Percentiles rank a stretch among this genome's conserved stretches.
Conservation (phyloP, 2,888 invertebrate species). For the Hirtodrosophila confusa region DNA sequence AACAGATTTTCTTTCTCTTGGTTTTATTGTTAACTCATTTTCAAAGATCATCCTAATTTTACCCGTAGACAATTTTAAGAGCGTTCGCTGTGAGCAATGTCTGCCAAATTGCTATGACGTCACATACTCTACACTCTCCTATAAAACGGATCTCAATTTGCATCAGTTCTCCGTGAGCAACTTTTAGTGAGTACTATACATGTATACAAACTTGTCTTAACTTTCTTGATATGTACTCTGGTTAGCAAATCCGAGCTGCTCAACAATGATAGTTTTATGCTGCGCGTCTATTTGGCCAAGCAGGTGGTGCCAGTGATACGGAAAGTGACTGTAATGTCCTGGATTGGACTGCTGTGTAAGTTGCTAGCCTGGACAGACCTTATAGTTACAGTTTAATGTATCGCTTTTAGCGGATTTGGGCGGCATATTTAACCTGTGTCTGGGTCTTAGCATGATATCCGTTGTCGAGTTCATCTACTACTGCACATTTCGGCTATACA, state of each 20-base stretch:
- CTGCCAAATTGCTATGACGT: constrained; percentile 84
- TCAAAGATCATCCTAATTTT: not conserved
- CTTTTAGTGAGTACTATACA: constrained; percentile 78
- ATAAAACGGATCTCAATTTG: constrained; percentile 79
- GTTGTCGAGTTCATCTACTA: constrained; percentile 83
- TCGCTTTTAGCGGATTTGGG: constrained; percentile 81
- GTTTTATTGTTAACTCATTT: too few species aligned
- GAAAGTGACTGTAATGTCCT: constrained; percentile 83
- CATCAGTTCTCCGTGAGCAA: constrained; percentile 81
- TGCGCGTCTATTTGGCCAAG: constrained; percentile 82
- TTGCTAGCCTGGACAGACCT: not conserved
- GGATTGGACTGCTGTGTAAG: constrained; percentile 82
- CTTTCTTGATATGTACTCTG: too few species aligned
- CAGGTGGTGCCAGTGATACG: constrained; percentile 82
- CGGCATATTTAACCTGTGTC: constrained; percentile 83
- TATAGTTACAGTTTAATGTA: not conserved
- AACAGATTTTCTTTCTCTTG: too few species aligned
- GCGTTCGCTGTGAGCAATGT: constrained; percentile 81
- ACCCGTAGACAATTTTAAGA: constrained; percentile 80
- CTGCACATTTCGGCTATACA: constrained; percentile 75
- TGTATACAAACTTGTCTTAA: too few species aligned
- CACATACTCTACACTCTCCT: constrained; percentile 81
- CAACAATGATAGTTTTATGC: constrained; percentile 77
- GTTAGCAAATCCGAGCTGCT: constrained; percentile 60
- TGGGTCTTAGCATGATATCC: constrained; percentile 83